Evolutionary conservation across 1,140 invertebrate species (phyloP).

Genomic region (Megathymus violae): DNA sequence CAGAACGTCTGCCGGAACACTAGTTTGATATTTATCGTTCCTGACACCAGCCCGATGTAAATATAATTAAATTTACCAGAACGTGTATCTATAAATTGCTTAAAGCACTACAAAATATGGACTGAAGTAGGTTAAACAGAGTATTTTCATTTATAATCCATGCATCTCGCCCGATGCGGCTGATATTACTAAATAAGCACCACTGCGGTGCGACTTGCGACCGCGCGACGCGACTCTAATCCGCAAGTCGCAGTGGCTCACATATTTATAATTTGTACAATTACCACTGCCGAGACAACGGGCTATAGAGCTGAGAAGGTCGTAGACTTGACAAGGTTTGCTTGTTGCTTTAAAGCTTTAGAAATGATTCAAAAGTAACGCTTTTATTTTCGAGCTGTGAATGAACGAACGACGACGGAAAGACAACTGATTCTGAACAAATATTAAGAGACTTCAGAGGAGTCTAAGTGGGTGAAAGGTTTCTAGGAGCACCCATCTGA

Average conservation of each 20-base stretch:
- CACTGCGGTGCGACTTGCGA: slow-evolving; percentile 39
- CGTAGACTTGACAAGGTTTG: slow-evolving; percentile 33
- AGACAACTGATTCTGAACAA: no score
- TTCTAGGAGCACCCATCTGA: no score
- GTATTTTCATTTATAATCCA: slow-evolving; percentile 36
- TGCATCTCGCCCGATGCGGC: slow-evolving; percentile 28
- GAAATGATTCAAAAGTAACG: no score
- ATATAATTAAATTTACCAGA: slow-evolving; percentile 15
- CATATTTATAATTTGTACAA: slow-evolving; percentile 81
- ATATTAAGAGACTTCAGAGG: no score
- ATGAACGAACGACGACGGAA: no score
- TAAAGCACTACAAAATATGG: slow-evolving; percentile 23
- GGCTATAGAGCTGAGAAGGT: slow-evolving; percentile 38
- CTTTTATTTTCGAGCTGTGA: no score
- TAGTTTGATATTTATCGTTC: no score
- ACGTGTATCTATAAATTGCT: slow-evolving; percentile 14
- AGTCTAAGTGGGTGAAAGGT: no score
- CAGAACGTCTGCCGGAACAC: no score
- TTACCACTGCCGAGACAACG: slow-evolving; percentile 68
- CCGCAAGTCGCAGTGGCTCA: slow-evolving; percentile 57
- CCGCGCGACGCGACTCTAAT: slow-evolving; percentile 57
- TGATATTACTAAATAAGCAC: slow-evolving; percentile 39
- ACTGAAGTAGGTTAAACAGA: slow-evolving; percentile 11
- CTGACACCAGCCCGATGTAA: no score
- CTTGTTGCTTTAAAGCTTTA: no score